These are phyloP conservation scores for Caenorhabditis uteleia DNA, from an alignment of 2,888 invertebrate species.

Conservation along the genomic window DNA sequence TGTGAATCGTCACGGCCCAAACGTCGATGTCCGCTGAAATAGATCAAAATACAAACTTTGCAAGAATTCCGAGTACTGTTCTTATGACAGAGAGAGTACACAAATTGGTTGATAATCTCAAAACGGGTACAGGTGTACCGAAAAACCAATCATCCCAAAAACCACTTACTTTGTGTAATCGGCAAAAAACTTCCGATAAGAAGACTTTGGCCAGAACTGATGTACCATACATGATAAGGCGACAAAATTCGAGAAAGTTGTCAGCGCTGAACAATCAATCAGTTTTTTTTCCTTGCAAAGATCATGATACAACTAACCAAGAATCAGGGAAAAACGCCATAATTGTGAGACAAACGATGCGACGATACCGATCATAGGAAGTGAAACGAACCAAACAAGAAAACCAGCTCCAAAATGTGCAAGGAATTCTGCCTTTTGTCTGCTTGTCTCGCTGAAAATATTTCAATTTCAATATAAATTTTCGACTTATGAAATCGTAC, in stretches of 20 bases:
- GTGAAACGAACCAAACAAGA: conserved; percentile 95
- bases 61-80: too few species aligned
- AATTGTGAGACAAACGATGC: conserved; percentile 89
- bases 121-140: too few species aligned
- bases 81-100: too few species aligned
- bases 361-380: conserved; percentile 90
- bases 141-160: too few species aligned
- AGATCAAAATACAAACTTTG: too few species aligned
- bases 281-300: not conserved
- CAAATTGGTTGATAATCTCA: too few species aligned
- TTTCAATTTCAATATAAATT: too few species aligned
- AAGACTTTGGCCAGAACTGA: conserved; percentile 88
- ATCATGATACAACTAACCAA: conserved; percentile 77
- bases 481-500: conserved; percentile 17
- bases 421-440: conserved; percentile 86
- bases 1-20: conserved; percentile 47
- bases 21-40: conserved; percentile 48
- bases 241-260: conserved; percentile 87
- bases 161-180: conserved; percentile 47
- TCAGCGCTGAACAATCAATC: conserved; percentile 77
- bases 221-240: conserved; percentile 94
- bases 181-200: conserved; percentile 59
- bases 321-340: conserved; percentile 91
- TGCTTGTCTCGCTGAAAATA: conserved; percentile 77
- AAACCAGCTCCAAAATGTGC: conserved; percentile 96